phyloP scores from a whole-genome alignment of 2,113 vertebrate species.

The Lampris megalopsis region DNA sequence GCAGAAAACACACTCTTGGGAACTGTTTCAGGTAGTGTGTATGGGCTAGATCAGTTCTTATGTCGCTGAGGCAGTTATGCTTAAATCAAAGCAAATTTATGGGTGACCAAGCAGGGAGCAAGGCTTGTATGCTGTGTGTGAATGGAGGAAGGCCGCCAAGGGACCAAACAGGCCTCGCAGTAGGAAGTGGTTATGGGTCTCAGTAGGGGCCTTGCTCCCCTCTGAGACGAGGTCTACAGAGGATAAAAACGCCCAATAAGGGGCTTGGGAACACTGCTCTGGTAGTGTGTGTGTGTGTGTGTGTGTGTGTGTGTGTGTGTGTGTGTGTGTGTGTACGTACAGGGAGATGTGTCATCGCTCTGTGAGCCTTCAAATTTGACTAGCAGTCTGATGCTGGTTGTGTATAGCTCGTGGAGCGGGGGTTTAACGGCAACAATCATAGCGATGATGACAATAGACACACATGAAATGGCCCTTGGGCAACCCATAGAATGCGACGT shows the following conservation, averaged over 20 bases:
- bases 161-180: slow-evolving; percentile 70
- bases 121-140: slow-evolving; percentile 58
- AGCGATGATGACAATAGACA: slow-evolving; percentile 42
- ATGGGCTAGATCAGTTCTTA: slow-evolving; percentile 30
- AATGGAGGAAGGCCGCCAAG: slow-evolving; percentile 75
- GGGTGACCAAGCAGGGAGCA: slow-evolving; percentile 43
- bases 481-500: slow-evolving; percentile 60
- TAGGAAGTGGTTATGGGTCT: slow-evolving; percentile 75
- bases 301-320: slow-evolving; percentile 21
- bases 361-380: slow-evolving; percentile 7
- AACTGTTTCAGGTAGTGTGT: neutral
- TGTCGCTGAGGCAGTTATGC: slow-evolving; percentile 51
- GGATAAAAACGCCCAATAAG: slow-evolving; percentile 79
- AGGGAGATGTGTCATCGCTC: slow-evolving; percentile 39
- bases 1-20: neutral
- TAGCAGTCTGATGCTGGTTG: slow-evolving; percentile 21
- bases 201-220: slow-evolving; percentile 81
- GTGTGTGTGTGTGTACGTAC: slow-evolving; percentile 10
- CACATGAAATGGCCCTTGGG: slow-evolving; percentile 55
- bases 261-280: slow-evolving; percentile 74
- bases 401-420: neutral
- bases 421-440: slow-evolving; percentile 45
- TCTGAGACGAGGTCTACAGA: slow-evolving; percentile 74
- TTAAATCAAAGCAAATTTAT: slow-evolving; percentile 64
- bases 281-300: slow-evolving; percentile 42